Conservation (phyloP, 2,113 vertebrate species). For the Mobula birostris region DNA sequence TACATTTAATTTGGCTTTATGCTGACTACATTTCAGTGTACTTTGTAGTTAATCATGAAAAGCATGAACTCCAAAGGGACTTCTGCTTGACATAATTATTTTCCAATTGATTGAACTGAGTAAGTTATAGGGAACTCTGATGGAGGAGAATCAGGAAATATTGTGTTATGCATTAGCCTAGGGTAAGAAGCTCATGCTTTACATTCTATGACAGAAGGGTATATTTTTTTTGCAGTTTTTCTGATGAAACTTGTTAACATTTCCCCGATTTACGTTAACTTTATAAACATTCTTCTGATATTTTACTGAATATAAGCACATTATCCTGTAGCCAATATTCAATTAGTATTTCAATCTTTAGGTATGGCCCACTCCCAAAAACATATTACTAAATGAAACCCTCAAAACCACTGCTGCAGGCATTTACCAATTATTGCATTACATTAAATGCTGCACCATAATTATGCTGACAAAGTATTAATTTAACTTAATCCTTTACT, state of each 20-base stretch:
- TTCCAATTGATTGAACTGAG: background rate
- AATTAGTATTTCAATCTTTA: constrained; percentile 18
- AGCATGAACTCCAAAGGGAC: background rate
- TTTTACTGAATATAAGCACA: background rate
- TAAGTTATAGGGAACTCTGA: background rate
- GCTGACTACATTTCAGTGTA: background rate
- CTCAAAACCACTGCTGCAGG: background rate
- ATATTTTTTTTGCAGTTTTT: background rate
- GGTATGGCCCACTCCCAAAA: background rate
- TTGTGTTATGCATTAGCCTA: background rate
- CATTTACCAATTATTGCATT: constrained; percentile 29
- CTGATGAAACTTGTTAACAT: background rate
- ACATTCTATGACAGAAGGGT: background rate
- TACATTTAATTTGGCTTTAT: background rate
- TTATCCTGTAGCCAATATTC: background rate
- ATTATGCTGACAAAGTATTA: constrained; percentile 26
- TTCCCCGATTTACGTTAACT: background rate
- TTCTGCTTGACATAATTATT: background rate
- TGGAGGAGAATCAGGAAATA: background rate
- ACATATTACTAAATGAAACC: background rate
- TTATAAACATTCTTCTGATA: background rate
- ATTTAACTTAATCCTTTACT: constrained; percentile 24
- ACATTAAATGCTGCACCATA: constrained; percentile 5
- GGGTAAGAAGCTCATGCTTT: background rate
- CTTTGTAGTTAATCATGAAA: background rate